phyloP scores from a whole-genome alignment of 2,888 invertebrate genomes.

The Hirtodrosophila confusa region DNA sequence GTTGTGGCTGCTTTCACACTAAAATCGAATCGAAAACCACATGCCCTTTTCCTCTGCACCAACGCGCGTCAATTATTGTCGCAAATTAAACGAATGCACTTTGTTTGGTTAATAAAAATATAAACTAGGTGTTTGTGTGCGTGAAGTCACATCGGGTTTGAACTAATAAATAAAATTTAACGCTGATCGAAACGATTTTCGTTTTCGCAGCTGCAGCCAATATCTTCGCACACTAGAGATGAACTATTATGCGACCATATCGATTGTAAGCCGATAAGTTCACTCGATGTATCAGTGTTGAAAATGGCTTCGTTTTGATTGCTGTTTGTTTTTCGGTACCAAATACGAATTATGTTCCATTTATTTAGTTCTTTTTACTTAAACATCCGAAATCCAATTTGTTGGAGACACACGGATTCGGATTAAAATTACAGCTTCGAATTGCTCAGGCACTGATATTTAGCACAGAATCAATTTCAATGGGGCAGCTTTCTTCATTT shows the following conservation, averaged over 20 bases:
- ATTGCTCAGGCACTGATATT: no score
- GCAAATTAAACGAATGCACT: slow-evolving; percentile 23
- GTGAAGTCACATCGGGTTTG: slow-evolving; percentile 46
- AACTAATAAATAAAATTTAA: slow-evolving; percentile 54
- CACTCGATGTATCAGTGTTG: slow-evolving; percentile 16
- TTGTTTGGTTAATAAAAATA: slow-evolving; percentile 48
- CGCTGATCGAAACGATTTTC: slow-evolving; percentile 36
- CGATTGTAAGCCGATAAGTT: background rate
- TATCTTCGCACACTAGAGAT: slow-evolving; percentile 41
- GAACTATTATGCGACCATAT: slow-evolving; percentile 15
- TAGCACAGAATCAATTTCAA: no score
- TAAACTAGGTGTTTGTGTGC: slow-evolving; percentile 41
- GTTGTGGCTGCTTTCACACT: slow-evolving; percentile 67
- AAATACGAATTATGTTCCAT: no score
- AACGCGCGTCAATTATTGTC: slow-evolving; percentile 46
- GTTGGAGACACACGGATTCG: no score
- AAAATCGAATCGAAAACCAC: slow-evolving; percentile 61
- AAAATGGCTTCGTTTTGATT: no score
- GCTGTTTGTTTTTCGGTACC: background rate
- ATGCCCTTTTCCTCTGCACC: slow-evolving; percentile 46
- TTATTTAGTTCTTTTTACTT: no score
- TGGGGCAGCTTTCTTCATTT: no score
- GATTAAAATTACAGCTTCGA: no score
- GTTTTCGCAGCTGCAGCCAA: slow-evolving; percentile 57
- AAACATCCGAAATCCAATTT: no score